Conservation (phyloP, 2,888 invertebrate genomes). For the Mythimna ferrago region DNA sequence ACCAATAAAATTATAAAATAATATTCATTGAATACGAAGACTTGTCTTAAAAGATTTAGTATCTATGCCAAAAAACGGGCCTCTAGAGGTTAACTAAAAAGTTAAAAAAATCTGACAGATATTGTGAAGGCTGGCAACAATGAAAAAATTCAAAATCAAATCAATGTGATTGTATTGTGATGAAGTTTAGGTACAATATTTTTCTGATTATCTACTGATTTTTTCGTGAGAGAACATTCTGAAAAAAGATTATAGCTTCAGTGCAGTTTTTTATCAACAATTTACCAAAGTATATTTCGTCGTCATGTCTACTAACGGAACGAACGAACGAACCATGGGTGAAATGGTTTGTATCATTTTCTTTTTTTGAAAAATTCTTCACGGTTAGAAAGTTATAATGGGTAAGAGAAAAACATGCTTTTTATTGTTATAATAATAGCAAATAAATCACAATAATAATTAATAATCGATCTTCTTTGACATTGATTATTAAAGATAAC, state of each 20-base stretch:
- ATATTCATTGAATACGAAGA: too few relatives aligned
- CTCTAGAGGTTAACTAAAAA: background rate
- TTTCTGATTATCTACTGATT: conserved; percentile 13
- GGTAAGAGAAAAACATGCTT: background rate
- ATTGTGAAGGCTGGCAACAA: conserved; percentile 20
- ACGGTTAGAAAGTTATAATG: background rate
- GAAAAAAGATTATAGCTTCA: background rate
- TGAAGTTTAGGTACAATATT: conserved; percentile 7
- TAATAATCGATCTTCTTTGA: conserved; percentile 6
- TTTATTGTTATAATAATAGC: background rate
- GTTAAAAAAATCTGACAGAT: background rate
- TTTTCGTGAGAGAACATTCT: background rate
- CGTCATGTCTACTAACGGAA: conserved; percentile 49
- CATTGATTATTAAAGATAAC: conserved; percentile 40
- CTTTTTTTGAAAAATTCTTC: background rate
- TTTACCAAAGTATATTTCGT: conserved; percentile 1
- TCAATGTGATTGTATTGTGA: conserved; percentile 28
- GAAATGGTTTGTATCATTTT: conserved; percentile 43
- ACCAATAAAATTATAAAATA: too few relatives aligned
- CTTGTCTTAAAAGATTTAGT: too few relatives aligned
- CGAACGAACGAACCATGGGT: conserved; percentile 11
- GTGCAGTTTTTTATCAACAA: conserved; percentile 6
- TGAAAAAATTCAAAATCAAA: conserved; percentile 40
- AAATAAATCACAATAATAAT: background rate
- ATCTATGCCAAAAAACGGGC: too few relatives aligned